These are phyloP conservation scores for Cladorhizidae sp. DNA, from an alignment of 37 sponge, comb jelly and placozoan genomes.

Conservation along the genomic window DNA sequence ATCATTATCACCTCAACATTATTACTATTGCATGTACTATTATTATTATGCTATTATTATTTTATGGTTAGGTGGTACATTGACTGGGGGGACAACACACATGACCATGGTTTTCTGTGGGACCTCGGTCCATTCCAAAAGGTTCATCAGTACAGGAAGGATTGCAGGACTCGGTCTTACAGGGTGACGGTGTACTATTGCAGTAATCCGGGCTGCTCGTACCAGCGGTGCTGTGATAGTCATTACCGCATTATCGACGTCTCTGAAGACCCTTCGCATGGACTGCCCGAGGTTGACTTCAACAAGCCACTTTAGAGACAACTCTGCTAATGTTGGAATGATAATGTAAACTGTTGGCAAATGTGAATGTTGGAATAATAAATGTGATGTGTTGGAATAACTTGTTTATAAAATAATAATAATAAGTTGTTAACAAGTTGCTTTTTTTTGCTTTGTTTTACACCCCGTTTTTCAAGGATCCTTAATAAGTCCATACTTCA, in stretches of 20 bases:
- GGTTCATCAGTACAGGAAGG: conserved; percentile 32
- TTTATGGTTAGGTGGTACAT: conserved; percentile 17
- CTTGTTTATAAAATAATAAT: too few relatives aligned
- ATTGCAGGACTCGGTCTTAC: not conserved
- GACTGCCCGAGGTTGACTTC: conserved; percentile 15
- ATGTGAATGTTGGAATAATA: too few relatives aligned
- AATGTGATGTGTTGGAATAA: too few relatives aligned
- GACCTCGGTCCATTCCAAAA: conserved; percentile 39
- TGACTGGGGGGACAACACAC: conserved; percentile 39
- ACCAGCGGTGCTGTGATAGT: conserved; percentile 9
- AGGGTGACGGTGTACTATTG: conserved; percentile 37
- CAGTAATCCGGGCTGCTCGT: conserved; percentile 5
- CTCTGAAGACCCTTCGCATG: conserved; percentile 27
- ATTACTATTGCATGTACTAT: not conserved
- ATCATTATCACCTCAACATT: not conserved
- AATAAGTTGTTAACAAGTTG: too few relatives aligned
- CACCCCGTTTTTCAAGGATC: too few relatives aligned
- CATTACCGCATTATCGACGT: conserved; percentile 18
- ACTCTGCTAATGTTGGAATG: too few relatives aligned
- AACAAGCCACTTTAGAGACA: not conserved
- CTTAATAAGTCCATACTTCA: too few relatives aligned
- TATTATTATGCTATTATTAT: not conserved
- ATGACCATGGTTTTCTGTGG: not conserved
- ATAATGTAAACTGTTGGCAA: too few relatives aligned
- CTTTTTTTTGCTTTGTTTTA: too few relatives aligned